A percentile compares a stretch with the other conserved stretches of the same genome.
Evolutionary conservation across 2,113 vertebrate species (phyloP).

Genomic region (Butorides virescens): DNA sequence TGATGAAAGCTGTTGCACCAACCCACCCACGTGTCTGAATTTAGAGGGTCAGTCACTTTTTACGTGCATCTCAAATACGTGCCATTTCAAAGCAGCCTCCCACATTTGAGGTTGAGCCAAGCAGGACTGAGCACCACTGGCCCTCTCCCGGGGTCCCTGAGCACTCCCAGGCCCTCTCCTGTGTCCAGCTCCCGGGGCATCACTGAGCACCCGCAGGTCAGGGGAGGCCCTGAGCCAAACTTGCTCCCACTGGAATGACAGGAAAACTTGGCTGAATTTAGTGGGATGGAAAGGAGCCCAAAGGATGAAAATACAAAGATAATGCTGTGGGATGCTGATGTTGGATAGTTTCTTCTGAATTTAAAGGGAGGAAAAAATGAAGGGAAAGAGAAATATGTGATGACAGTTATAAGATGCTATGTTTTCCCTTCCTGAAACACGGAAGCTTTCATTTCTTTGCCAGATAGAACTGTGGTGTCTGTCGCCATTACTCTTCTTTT

Average conservation of each 20-base stretch:
- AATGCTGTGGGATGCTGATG: neutral
- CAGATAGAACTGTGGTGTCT: neutral
- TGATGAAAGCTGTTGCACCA: neutral
- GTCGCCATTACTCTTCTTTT: neutral
- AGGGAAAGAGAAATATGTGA: neutral
- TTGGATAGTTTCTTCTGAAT: neutral
- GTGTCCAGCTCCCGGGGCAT: neutral
- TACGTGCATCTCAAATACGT: fast-evolving
- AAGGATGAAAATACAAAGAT: neutral
- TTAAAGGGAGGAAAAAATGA: neutral
- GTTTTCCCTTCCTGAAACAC: neutral
- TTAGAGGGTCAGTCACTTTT: neutral
- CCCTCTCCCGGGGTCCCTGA: neutral
- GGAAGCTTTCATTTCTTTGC: neutral
- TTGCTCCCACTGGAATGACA: neutral
- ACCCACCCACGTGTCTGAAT: fast-evolving
- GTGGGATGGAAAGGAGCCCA: neutral
- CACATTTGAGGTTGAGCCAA: neutral
- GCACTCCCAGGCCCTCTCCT: neutral
- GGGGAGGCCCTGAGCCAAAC: neutral
- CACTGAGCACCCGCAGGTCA: fast-evolving
- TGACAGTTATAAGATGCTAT: neutral
- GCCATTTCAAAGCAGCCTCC: neutral
- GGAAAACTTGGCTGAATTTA: neutral
- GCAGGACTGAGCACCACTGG: neutral